Conservation (phyloP, 2,888 invertebrate genomes). For the Polymixis flavicincta region DNA sequence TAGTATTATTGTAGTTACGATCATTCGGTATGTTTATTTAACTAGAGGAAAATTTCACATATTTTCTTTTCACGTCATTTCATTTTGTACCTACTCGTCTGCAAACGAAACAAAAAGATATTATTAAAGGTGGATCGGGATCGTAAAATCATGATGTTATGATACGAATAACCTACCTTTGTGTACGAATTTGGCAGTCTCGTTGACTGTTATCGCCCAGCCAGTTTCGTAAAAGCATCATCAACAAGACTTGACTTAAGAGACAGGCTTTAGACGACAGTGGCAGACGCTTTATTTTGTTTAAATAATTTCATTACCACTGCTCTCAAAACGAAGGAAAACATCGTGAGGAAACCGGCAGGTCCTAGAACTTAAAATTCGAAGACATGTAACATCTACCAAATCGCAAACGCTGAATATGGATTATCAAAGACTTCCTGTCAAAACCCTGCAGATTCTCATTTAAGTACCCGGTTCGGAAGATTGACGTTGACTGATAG, state of each 20-base stretch:
- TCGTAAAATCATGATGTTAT: conserved; percentile 4
- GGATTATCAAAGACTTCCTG: not conserved
- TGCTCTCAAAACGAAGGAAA: no score
- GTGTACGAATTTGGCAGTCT: conserved; percentile 21
- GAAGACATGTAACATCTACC: no score
- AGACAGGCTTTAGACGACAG: no score
- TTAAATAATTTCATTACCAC: no score
- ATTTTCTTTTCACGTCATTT: conserved; percentile 49
- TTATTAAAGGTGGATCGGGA: conserved; percentile 21
- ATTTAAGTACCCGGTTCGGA: conserved; percentile 6
- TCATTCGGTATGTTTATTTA: conserved; percentile 43
- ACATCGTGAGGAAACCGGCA: no score
- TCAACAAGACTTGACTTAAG: conserved; percentile 7
- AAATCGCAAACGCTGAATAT: no score
- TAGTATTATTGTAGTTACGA: conserved; percentile 58
- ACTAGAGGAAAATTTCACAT: conserved; percentile 41
- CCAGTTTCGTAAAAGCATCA: conserved; percentile 42
- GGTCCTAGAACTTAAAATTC: no score
- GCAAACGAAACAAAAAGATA: conserved; percentile 34
- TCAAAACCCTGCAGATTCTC: conserved; percentile 11
- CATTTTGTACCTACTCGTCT: conserved; percentile 41
- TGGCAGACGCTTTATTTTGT: no score
- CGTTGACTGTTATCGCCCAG: conserved; percentile 5
- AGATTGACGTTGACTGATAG: conserved; percentile 24
- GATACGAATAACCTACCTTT: conserved; percentile 17